phyloP scores from a whole-genome alignment of 2,888 invertebrate genomes.

The Scaptomyza parva region DNA sequence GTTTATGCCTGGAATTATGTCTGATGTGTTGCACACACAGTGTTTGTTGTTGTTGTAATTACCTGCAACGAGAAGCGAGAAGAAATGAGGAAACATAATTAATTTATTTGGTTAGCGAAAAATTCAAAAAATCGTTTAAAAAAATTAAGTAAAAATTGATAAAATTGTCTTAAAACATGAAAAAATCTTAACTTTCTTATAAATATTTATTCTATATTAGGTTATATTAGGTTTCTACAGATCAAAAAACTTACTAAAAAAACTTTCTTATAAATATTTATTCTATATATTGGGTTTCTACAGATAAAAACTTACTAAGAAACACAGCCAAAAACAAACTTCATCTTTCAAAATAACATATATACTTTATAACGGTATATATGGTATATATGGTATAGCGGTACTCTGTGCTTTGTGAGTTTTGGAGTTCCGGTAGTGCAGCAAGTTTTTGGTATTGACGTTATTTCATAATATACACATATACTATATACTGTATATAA shows the following conservation, averaged over 20 bases:
- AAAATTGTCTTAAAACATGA: too few relatives aligned
- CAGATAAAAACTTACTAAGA: slow-evolving; percentile 2
- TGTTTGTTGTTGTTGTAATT: slow-evolving; percentile 44
- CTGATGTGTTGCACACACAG: slow-evolving; percentile 2
- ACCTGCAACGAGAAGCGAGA: slow-evolving; percentile 48
- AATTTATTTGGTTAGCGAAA: not conserved
- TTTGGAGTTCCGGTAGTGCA: slow-evolving; percentile 23
- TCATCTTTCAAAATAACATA: not conserved
- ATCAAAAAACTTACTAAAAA: not conserved
- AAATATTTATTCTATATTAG: too few relatives aligned
- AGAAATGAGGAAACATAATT: slow-evolving; percentile 20
- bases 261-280: too few relatives aligned
- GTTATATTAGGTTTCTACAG: too few relatives aligned
- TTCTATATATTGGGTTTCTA: too few relatives aligned
- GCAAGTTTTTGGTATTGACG: too few relatives aligned
- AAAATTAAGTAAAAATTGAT: too few relatives aligned
- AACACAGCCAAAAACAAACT: not conserved
- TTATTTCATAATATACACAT: too few relatives aligned
- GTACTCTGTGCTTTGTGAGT: too few relatives aligned
- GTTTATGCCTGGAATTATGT: slow-evolving; percentile 47
- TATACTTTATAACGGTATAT: not conserved
- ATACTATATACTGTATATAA: too few relatives aligned
- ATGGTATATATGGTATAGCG: not conserved
- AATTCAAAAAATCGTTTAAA: too few relatives aligned
- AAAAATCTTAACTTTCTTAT: too few relatives aligned